phyloP scores from a whole-genome alignment of 37 sponge, comb jelly and placozoan species.

The Oscarella lobularis region DNA sequence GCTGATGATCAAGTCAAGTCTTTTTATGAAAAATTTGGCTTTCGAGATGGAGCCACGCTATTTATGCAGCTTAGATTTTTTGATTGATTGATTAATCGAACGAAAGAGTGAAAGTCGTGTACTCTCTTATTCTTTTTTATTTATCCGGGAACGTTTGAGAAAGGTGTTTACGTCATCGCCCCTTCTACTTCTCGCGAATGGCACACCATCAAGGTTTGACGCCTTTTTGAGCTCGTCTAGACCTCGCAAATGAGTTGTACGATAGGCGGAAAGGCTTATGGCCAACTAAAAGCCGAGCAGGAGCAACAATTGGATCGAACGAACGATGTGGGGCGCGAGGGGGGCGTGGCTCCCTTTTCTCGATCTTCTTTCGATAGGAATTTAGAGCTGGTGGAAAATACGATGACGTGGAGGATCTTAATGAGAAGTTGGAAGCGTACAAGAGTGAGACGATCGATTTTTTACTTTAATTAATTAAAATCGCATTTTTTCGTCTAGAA shows the following conservation, averaged over 20 bases:
- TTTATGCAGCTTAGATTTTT: not conserved
- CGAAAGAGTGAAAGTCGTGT: no score
- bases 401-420: slow-evolving; percentile 74
- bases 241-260: no score
- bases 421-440: slow-evolving; percentile 57
- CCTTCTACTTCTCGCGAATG: no score
- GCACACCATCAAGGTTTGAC: no score
- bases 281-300: slow-evolving; percentile 44
- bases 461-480: no score
- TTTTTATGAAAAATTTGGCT: not conserved
- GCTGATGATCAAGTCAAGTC: not conserved
- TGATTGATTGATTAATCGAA: not conserved
- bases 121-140: no score
- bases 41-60: not conserved
- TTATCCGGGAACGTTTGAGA: no score
- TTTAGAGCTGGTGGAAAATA: slow-evolving; percentile 55
- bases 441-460: slow-evolving; percentile 63
- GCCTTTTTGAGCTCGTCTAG: no score
- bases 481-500: slow-evolving; percentile 22
- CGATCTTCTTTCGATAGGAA: slow-evolving; percentile 5
- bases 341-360: no score
- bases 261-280: slow-evolving; percentile 82
- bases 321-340: slow-evolving; percentile 30
- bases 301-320: slow-evolving; percentile 40
- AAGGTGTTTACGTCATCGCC: no score